Evolutionary conservation across 2,113 vertebrate species (phyloP), one percentile per base, ranked within the genome.

Genomic region (Calyptommatus sinebrachiatus): DNA sequence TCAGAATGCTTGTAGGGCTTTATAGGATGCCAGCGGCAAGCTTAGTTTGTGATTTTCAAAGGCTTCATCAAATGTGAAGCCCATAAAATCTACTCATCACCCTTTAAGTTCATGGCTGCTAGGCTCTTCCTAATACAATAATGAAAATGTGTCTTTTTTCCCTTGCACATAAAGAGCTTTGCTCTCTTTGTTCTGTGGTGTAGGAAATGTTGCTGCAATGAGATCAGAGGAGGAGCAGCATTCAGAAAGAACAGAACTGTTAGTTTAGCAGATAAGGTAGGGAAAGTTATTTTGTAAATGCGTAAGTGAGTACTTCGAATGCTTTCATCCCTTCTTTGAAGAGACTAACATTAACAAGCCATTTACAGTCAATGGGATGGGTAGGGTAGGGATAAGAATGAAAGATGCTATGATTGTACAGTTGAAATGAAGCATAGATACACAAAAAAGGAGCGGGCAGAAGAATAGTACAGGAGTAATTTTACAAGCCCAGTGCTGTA

Each of bases 101-200:
- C 28, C 74, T 0, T 0, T 41, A 78, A 31, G 46, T 69, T 74
- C 45, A 62, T 73, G 21, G 29, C 35, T 83, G 22, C 76, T 29
- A 12, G 48, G 18, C 50, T 80, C 80, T 82, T 62, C 28, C 22
- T 57, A 78, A 11, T 65, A 0, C 69, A 84, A n/a, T 77, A 66
- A 67, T 77, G 70, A 63, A 71, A 80, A 77, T 80, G 20, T 48
- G 68, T 68, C 71, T 73, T n/a, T 1, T n/a, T 62, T 46, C 8
- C 1, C 0, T 21, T 22, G 5, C 67, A 60, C 79, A 29, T 21
- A 67, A 65, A 80, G 50, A 74, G 76, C 71, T 57, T 73, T 61
- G 35, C 53, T 28, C 68, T 14, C 65, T 83, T 72, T 78, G 62
- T 68, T 73, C 75, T 73, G 41, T 78, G 62, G 68, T 83, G 70